A percentile compares a stretch with the other conserved stretches of the same genome.
These are phyloP conservation scores for Arrhopalites spinosus DNA, from an alignment of 2,888 invertebrate genomes.

Conservation along the genomic window DNA sequence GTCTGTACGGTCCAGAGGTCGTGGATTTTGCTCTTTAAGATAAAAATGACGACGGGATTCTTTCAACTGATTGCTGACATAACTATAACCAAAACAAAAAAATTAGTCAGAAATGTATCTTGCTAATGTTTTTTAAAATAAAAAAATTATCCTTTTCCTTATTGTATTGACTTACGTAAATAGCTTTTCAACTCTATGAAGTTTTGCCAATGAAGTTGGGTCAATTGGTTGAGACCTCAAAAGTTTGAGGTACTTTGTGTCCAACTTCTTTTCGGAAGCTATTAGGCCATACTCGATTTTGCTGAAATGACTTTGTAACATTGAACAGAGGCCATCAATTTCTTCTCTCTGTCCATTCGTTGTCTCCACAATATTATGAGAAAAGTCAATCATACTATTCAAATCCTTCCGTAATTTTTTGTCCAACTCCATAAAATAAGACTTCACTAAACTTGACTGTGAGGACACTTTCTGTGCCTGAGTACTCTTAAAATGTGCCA, in stretches of 20 bases:
- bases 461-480: background rate
- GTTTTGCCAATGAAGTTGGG: conserved; percentile 10
- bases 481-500: conserved; percentile 6
- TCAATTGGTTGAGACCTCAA: conserved; percentile 24
- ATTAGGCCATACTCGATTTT: conserved; percentile 29
- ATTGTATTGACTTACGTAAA: conserved; percentile 26
- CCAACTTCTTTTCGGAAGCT: conserved; percentile 24
- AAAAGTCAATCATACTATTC: conserved; percentile 24
- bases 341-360: conserved; percentile 34
- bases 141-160: too few species aligned
- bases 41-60: conserved; percentile 19
- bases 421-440: conserved; percentile 12
- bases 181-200: conserved; percentile 15
- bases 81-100: conserved; percentile 1
- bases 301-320: conserved; percentile 24
- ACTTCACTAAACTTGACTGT: background rate
- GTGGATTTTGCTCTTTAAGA: conserved; percentile 1
- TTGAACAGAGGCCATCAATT: conserved; percentile 16
- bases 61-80: conserved; percentile 24
- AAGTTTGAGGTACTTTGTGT: conserved; percentile 19
- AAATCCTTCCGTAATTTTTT: conserved; percentile 11
- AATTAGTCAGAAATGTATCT: too few species aligned
- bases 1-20: conserved; percentile 12
- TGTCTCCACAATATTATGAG: conserved; percentile 31
- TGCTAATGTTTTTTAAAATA: too few species aligned